Evolutionary conservation across 2,113 vertebrate genomes (phyloP).

Genomic region (Pholis gunnellus): DNA sequence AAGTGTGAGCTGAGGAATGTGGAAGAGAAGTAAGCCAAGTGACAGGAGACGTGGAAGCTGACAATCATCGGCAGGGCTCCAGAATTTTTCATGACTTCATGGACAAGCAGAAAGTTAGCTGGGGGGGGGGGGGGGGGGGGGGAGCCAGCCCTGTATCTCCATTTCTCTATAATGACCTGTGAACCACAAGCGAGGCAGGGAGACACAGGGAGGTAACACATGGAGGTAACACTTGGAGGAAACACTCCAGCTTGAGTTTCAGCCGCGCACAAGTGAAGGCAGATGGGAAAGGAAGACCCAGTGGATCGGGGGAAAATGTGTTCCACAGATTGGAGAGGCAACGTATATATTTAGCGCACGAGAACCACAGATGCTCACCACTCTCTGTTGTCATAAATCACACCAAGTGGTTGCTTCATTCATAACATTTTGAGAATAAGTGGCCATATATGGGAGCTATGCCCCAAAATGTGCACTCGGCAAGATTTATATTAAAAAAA

Average conservation of each 20-base stretch:
- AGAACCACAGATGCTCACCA: conserved; percentile 31
- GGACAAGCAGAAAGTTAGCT: conserved; percentile 44
- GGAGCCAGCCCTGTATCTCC: conserved; percentile 32
- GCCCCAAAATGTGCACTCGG: background rate
- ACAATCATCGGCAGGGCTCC: conserved; percentile 56
- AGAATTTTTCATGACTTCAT: conserved; percentile 73
- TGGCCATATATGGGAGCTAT: conserved; percentile 11
- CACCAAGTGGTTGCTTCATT: conserved; percentile 29
- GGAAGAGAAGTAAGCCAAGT: conserved; percentile 29
- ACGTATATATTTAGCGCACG: conserved; percentile 35
- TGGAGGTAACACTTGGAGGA: background rate
- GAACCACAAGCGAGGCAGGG: conserved; percentile 25
- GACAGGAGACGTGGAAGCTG: conserved; percentile 66
- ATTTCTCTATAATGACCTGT: conserved; percentile 64
- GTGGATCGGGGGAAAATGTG: conserved; percentile 38
- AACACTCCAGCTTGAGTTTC: conserved; percentile 45
- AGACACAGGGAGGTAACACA: conserved; percentile 6
- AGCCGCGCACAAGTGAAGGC: conserved; percentile 26
- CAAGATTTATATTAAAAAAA: background rate
- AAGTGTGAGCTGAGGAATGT: conserved; percentile 67
- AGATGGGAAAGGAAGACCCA: conserved; percentile 41
- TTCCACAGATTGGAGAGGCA: conserved; percentile 45
- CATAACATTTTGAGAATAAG: conserved; percentile 32
- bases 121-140: conserved; percentile 52
- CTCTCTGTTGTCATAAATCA: conserved; percentile 37